Conservation (phyloP, 2,888 invertebrate genomes). For the Zygaena filipendulae region DNA sequence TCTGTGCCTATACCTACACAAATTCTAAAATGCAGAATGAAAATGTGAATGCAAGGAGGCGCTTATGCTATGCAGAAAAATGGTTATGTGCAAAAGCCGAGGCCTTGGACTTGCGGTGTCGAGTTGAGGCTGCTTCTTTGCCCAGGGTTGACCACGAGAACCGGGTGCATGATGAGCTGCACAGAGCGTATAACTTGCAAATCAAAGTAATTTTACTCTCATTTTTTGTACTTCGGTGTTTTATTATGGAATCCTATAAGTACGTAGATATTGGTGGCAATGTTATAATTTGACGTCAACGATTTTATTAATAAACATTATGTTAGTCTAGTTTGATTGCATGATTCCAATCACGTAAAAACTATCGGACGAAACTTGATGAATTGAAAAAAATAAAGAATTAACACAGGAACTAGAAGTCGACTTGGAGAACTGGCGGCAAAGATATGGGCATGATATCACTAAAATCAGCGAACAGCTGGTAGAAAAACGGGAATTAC, state of each 20-base stretch:
- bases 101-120: constrained; percentile 30
- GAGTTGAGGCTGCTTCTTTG: constrained; percentile 20
- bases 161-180: constrained; percentile 40
- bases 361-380: too few relatives aligned
- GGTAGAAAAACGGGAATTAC: constrained; percentile 30
- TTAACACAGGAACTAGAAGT: constrained; percentile 83
- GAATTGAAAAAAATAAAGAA: too few relatives aligned
- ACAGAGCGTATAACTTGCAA: constrained; percentile 38
- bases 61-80: constrained; percentile 41
- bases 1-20: not conserved
- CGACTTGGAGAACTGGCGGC: constrained; percentile 71
- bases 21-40: constrained; percentile 32
- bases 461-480: constrained; percentile 28
- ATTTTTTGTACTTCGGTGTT: too few relatives aligned
- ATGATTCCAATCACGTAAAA: too few relatives aligned
- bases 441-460: constrained; percentile 34
- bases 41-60: constrained; percentile 34
- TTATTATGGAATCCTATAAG: too few relatives aligned
- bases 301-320: too few relatives aligned
- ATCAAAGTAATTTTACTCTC: constrained; percentile 27
- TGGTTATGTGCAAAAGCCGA: constrained; percentile 46
- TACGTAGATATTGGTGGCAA: too few relatives aligned
- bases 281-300: too few relatives aligned
- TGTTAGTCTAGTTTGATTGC: too few relatives aligned
- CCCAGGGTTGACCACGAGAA: constrained; percentile 35